Base-by-base conservation (phyloP, 1,140 invertebrate genomes). In the Colletes latitarsis region DNA sequence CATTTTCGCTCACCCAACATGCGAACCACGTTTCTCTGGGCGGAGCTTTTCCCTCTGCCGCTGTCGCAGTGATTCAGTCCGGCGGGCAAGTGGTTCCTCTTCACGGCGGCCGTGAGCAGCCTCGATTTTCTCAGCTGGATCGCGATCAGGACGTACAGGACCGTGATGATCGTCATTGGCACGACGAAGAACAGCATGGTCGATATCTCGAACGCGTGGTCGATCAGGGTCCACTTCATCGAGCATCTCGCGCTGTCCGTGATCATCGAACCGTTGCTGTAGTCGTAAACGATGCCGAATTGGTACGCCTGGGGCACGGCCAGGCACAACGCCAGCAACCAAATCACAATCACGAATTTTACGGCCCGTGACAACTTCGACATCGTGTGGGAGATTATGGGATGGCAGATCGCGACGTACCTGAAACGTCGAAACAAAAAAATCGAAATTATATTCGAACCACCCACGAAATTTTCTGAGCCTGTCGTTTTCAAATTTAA, bases 341-440 rank as follows among this genome's bases (percentile, higher is more conserved):
- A 97, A 86, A 97, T 95, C 17, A 92, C 93, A 9, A 97, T 91
- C 15, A 97, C 95, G 78, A 96, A 95, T 79, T 95, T 95, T 1
- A 97, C 94, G 0, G 96, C 96, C 69, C 96, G 92, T 12, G 95
- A 96, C 4, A 97, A 90, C 73, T 96, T 97, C 0, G 96, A 97
- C 94, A 98, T 96, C 2, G 96, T 97, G 89, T 98, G 97, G 0
- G 97, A 96, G 85, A 97, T 94, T 83, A 99, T 96, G 0, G 98
- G 98, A 91, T 98, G 96, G 92, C 98, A 99, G 83, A 99, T 99
- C 17, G 98, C 98, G 21, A 99, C 95, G 92, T 99, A 99, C 66
- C 98, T 94, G 82, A 17, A 86, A 58, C 60, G 10, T 64, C 5
- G 21, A n/a, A 2, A 39, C 8, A 2, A 30, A 30, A n/a, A 30